Evolutionary conservation across 2,113 vertebrate genomes (phyloP), one percentile per base, ranked within the genome.

Genomic region (Leptodactylus fuscus): DNA sequence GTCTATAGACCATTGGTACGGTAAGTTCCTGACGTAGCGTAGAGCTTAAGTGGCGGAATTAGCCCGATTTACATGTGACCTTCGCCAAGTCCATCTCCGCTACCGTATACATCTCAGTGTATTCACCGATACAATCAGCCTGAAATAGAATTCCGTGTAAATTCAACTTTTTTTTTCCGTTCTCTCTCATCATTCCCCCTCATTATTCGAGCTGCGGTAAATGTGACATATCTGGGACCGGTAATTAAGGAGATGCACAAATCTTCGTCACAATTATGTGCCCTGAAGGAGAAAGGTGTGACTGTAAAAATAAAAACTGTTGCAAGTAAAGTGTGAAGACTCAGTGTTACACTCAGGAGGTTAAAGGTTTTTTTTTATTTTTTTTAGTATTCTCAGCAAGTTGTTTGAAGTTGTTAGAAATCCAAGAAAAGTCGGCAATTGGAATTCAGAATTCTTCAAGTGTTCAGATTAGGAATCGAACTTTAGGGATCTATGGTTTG

Each of bases 161-260:
- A 58, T 38, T 71, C 34, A 13, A 75, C 49, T 70, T 2, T 60
- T 27, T 58, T 12, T 34, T 41, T 24, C 29, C 34, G 5, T 27
- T 44, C 44, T 15, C 53, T 41, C 32, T 44, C 60, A 62, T 58
- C 12, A 58, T 48, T 60, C 41, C 24, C 55, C 20, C 81, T 76
- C 82, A 75, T 83, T 83, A 83, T 76, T 48, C 5, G 36, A 5
- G 48, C 24, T 48, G 34, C 81, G 32, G 7, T 60, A 24, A 60
- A 55, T 44, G 82, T 83, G 53, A 75, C 71, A 83, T 60, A 60
- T 48, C 53, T 62, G 34, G 82, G 53, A 53, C 82, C 71, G 27
- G 70, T 74, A 75, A 83, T 83, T 75, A 83, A 60, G 38, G 20
- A 83, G 49, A 83, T 46, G 82, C 53, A 34, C 58, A 73, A 12